phyloP scores from a whole-genome alignment of 2,888 invertebrate genomes.

The Microchrysa polita region DNA sequence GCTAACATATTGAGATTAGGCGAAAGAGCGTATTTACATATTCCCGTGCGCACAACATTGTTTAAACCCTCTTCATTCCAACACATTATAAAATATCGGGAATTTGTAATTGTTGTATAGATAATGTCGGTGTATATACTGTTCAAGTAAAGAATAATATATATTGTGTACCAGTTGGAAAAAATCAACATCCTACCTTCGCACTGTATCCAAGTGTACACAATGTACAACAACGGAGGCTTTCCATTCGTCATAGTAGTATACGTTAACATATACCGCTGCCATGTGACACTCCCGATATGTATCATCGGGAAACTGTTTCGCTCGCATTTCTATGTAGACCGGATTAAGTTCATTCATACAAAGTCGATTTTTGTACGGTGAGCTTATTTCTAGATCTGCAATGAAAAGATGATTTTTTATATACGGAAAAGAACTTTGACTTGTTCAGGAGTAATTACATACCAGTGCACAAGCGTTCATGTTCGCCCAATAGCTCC shows the following conservation, averaged over 20 bases:
- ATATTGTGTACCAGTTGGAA: background rate
- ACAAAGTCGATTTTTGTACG: slow-evolving; percentile 60
- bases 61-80: slow-evolving; percentile 60
- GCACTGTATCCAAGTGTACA: slow-evolving; percentile 61
- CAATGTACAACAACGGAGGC: slow-evolving; percentile 58
- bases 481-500: slow-evolving; percentile 58
- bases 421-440: too few species aligned
- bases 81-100: slow-evolving; percentile 62
- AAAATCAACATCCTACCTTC: slow-evolving; percentile 59
- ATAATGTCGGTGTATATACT: slow-evolving; percentile 57
- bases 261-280: slow-evolving; percentile 62
- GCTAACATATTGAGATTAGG: slow-evolving; percentile 62
- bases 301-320: slow-evolving; percentile 56
- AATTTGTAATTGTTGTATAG: slow-evolving; percentile 60
- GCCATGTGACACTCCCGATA: slow-evolving; percentile 58
- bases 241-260: slow-evolving; percentile 61
- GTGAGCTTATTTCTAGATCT: slow-evolving; percentile 60
- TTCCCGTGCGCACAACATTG: slow-evolving; percentile 58
- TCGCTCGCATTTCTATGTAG: slow-evolving; percentile 61
- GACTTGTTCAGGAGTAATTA: too few species aligned
- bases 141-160: background rate
- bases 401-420: background rate
- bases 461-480: slow-evolving; percentile 57
- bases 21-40: slow-evolving; percentile 63
- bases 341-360: slow-evolving; percentile 61